A percentile compares a stretch with the other conserved stretches of the same genome.
These are phyloP conservation scores for Heliconius himera DNA, from an alignment of 1,140 invertebrate genomes.

Conservation along the genomic window DNA sequence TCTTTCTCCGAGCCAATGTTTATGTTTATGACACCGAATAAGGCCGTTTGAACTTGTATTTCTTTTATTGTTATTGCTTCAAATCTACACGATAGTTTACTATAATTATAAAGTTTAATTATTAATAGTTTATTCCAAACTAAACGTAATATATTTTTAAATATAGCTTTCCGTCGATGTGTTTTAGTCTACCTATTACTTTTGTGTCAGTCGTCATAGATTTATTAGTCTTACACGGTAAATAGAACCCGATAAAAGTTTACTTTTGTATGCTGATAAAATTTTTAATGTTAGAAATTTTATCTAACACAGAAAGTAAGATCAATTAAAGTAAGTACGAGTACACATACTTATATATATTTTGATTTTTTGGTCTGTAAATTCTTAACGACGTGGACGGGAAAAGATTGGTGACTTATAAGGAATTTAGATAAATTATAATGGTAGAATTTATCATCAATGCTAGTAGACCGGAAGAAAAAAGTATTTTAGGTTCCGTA, in stretches of 20 bases:
- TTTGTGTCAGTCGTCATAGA: not conserved
- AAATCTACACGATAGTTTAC: not conserved
- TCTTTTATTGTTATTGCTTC: not conserved
- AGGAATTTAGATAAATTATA: too few species aligned
- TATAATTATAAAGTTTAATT: not conserved
- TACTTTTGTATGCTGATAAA: not conserved
- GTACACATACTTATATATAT: not conserved
- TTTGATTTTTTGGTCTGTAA: not conserved
- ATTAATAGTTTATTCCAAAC: not conserved
- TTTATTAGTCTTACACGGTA: not conserved
- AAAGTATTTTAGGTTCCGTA: too few species aligned
- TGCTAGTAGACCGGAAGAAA: too few species aligned
- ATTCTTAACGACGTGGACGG: too few species aligned
- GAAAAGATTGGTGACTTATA: too few species aligned
- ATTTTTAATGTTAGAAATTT: not conserved
- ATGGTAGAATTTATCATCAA: too few species aligned
- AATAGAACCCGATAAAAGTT: not conserved
- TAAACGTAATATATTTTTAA: not conserved
- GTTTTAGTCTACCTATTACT: not conserved
- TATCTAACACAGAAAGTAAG: not conserved
- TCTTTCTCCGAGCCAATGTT: conserved; percentile 39
- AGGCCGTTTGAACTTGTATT: conserved; percentile 20
- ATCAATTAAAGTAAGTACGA: too few species aligned
- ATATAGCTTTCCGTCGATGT: not conserved
- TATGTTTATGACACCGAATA: conserved; percentile 20